Conservation (phyloP, 2,797 vertebrate species). For the Gastrophryne carolinensis region DNA sequence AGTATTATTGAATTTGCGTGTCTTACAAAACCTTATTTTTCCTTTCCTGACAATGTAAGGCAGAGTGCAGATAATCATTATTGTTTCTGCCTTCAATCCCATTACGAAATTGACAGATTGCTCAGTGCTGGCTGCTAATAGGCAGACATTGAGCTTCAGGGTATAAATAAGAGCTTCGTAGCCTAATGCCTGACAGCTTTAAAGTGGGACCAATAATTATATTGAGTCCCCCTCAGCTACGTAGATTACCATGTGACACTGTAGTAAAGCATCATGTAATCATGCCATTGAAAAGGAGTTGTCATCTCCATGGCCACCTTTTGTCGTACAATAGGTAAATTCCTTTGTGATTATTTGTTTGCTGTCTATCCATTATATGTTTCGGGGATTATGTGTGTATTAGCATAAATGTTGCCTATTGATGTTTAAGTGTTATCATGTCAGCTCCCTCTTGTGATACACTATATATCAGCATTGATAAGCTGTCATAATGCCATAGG, state of each 20-base stretch:
- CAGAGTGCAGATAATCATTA: constrained; percentile 49
- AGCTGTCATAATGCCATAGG: no score
- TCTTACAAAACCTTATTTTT: constrained; percentile 22
- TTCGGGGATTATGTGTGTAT: background rate
- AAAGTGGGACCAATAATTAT: constrained; percentile 36
- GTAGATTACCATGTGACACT: constrained; percentile 34
- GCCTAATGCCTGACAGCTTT: constrained; percentile 25
- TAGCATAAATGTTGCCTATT: background rate
- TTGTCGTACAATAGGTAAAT: background rate
- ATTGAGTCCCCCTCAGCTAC: constrained; percentile 19
- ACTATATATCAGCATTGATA: no score
- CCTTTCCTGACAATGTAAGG: constrained; percentile 34
- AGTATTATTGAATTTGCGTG: constrained; percentile 1
- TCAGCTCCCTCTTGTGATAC: no score
- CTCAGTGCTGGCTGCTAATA: constrained; percentile 24
- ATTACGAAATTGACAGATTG: constrained; percentile 43
- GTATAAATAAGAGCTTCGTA: constrained; percentile 25
- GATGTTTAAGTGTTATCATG: background rate
- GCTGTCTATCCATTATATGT: background rate
- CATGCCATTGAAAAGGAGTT: constrained; percentile 20
- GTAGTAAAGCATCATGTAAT: constrained; percentile 38
- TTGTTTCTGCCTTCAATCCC: constrained; percentile 38
- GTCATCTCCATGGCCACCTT: background rate
- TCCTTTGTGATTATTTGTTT: background rate
- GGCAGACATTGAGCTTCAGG: constrained; percentile 14